Base-by-base conservation (phyloP, 1,140 invertebrate genomes). In the Asbolus verrucosus region DNA sequence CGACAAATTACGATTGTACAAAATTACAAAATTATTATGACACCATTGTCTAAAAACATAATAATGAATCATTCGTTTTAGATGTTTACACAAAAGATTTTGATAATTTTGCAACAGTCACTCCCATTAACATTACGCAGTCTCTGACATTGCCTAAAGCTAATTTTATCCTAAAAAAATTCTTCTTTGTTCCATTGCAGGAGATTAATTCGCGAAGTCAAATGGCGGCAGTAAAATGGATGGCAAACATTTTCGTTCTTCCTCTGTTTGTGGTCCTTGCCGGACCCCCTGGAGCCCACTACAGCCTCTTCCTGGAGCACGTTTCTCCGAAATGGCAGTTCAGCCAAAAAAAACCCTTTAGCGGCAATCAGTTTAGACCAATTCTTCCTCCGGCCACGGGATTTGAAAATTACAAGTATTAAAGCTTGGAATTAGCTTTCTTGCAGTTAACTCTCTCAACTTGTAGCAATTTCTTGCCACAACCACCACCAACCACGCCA, bases 401-500 rank as follows among this genome's bases (percentile, higher is more conserved):
- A 6, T 27, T 54, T 54, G 21, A 27, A 9, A 13, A 9, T 54
- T 39, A 65, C 5, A 1, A 38, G n/a, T 39, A 24, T 15, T 14
- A n/a, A n/a, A n/a, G n/a, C n/a, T n/a, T n/a, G n/a, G n/a, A n/a
- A n/a, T n/a, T n/a, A n/a, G n/a, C n/a, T n/a, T n/a, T n/a, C n/a
- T n/a, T n/a, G n/a, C 13, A 38, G 14, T 38, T 36, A 33, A 62
- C 2, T 39, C 33, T 9, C 36, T 38, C 9, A 30, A 30, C 9
- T 65, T 3, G 6, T 21, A 43, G 16, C n/a, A 65, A 65, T 46
- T 65, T 30, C 30, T 27, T 46, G 16, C 62, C 39, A 46, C 62
- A 41, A 60, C 72, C 74, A 24, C 46, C 30, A 84, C 62, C 72
- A 46, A 38, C 73, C 11, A 75, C 75, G 0, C 73, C 43, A 50